Base-by-base conservation (phyloP, 2,113 vertebrate species). In the Lampris megalopsis region DNA sequence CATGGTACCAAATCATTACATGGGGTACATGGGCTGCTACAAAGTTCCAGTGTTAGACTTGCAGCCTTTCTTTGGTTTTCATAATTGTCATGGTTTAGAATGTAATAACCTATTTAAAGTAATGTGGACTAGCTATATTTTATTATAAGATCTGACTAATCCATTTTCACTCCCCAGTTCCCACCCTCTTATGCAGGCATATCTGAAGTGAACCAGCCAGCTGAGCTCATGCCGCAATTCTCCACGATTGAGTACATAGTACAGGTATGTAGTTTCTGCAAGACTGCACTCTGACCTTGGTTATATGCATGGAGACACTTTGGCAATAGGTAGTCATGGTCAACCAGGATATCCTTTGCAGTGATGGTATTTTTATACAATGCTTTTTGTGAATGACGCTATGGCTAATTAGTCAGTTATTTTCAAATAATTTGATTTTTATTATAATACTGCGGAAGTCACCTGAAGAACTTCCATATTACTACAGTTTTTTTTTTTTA, bases 191-290 rank as follows among this genome's bases (percentile, higher is more conserved):
- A 99, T 36, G 90, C 95, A 60, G 97, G 97, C 67, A 99, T 99
- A 89, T 97, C 98, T 7, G 97, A 99, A 35, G 90, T 97, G 56
- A 98, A 98, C 91, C 97, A 98, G 53, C 98, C 98, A 52, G 97
- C 97, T 72, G 98, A 99, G 77, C 93, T 99, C 69, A 97, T 99
- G 97, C 95, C 97, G 50, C 98, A 98, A 87, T 99, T 99, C 91
- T 98, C 97, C 80, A 98, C 98, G 69, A 97, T 99, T 75, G 98
- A 99, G 85, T 99, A 99, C 66, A 94, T 98, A 78, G 94, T 99
- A 60, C 98, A 99, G 98, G 98, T 99, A 97, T 88, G 87, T 69
- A 68, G 52, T 42, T 1, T 57, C 50, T 50, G 24, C 45, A 66
- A 40, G 41, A 67, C 10, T 62, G 6, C 52, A 84, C 73, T 75